These are phyloP conservation scores for Melolontha melolontha DNA, from an alignment of 2,888 invertebrate genomes.

Conservation along the genomic window DNA sequence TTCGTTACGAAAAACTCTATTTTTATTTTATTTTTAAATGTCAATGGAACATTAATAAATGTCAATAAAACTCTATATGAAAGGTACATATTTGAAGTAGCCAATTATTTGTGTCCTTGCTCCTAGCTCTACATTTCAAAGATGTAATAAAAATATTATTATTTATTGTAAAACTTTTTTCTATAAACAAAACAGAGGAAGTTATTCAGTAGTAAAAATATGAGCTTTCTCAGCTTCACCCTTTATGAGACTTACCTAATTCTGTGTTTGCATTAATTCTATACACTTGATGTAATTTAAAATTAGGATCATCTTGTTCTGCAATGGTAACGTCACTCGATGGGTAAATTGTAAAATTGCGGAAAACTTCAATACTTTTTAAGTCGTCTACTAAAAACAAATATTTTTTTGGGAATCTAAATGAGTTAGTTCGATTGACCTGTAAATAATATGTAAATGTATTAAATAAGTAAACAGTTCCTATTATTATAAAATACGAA, in stretches of 20 bases:
- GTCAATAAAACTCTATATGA: too few species aligned
- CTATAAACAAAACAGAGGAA: too few species aligned
- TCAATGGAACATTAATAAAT: too few species aligned
- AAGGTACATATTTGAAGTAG: too few species aligned
- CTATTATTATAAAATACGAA: not conserved
- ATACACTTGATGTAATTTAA: slow-evolving; percentile 38
- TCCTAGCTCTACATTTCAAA: too few species aligned
- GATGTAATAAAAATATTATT: too few species aligned
- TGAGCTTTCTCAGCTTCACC: too few species aligned
- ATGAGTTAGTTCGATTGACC: slow-evolving; percentile 1
- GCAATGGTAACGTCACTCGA: slow-evolving; percentile 1
- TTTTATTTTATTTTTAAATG: too few species aligned
- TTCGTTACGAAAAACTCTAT: too few species aligned
- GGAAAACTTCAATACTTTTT: not conserved
- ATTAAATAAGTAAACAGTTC: not conserved
- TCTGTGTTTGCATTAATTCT: slow-evolving; percentile 31
- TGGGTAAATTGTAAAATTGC: slow-evolving; percentile 3
- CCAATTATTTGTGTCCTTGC: too few species aligned
- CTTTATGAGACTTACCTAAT: slow-evolving; percentile 26
- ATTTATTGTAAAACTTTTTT: too few species aligned
- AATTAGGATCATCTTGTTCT: not conserved
- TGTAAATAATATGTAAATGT: not conserved
- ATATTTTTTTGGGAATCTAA: not conserved
- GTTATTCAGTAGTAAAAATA: too few species aligned
- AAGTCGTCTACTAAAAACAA: not conserved